Conservation (phyloP, 2,888 invertebrate genomes). For the Zhuqinia jingwanae region DNA sequence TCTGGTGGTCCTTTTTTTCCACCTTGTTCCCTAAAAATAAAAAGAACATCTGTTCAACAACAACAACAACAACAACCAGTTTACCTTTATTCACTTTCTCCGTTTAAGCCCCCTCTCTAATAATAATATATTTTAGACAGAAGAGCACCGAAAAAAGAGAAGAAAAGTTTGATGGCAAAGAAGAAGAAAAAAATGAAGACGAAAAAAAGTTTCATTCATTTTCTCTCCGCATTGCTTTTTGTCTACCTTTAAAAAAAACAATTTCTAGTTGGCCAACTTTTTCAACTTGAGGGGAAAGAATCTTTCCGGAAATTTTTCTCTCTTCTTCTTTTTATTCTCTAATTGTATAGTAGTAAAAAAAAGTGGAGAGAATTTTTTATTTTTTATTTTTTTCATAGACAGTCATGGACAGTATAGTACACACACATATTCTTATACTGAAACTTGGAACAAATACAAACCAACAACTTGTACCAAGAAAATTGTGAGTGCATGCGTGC, state of each 20-base stretch:
- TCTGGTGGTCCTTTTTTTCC: conserved; percentile 1
- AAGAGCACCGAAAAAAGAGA: neutral
- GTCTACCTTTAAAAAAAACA: neutral
- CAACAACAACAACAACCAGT: too few species aligned
- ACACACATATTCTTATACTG: conserved; percentile 10
- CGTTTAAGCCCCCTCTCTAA: too few species aligned
- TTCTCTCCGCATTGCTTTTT: too few species aligned
- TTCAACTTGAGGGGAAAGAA: conserved; percentile 9
- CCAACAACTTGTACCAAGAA: neutral
- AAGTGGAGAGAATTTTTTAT: conserved; percentile 29
- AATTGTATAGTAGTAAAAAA: too few species aligned
- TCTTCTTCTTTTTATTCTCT: neutral
- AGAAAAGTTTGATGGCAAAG: too few species aligned
- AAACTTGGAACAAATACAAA: neutral
- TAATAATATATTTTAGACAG: too few species aligned
- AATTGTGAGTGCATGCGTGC: conserved; percentile 33
- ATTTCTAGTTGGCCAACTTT: conserved; percentile 50
- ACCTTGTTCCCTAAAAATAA: neutral
- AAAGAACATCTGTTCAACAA: conserved; percentile 41
- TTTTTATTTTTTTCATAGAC: too few species aligned
- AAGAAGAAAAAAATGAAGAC: too few species aligned
- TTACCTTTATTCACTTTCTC: conserved; percentile 7
- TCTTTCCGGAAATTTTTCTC: conserved; percentile 1
- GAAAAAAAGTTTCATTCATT: conserved; percentile 32
- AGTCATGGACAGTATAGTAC: too few species aligned